Conservation (phyloP, 2,113 vertebrate species). For the Vidua macroura region DNA sequence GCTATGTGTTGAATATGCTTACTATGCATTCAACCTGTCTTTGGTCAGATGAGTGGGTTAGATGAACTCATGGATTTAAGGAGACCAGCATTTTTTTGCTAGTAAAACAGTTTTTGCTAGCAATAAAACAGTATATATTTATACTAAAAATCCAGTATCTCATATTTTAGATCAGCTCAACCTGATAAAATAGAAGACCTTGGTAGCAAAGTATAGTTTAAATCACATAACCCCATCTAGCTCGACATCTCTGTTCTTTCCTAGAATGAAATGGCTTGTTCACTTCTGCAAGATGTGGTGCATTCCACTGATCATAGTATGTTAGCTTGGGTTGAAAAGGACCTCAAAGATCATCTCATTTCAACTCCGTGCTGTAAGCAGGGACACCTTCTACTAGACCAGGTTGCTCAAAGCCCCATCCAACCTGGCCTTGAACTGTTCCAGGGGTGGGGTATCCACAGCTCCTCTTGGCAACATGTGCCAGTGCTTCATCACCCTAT, state of each 20-base stretch:
- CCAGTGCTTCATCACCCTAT: neutral
- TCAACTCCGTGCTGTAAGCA: too few species aligned
- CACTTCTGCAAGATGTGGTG: neutral
- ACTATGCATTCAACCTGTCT: neutral
- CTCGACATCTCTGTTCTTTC: neutral
- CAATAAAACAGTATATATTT: neutral
- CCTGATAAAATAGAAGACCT: neutral
- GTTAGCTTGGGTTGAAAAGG: neutral
- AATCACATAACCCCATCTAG: neutral
- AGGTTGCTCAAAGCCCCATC: neutral
- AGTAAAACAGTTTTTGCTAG: neutral
- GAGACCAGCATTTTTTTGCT: neutral
- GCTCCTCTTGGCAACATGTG: neutral
- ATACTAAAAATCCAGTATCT: neutral
- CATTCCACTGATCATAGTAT: neutral
- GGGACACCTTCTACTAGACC: neutral
- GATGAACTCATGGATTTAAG: neutral
- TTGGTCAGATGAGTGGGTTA: neutral
- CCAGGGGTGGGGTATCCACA: neutral
- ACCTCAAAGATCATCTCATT: neutral
- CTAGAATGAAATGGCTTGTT: neutral
- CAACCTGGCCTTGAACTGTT: neutral
- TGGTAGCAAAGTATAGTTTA: neutral
- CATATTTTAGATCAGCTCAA: neutral
- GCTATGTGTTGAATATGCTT: neutral